These are phyloP conservation scores for Tamandua tetradactyla DNA, from an alignment of 2,797 vertebrate species.

Conservation along the genomic window DNA sequence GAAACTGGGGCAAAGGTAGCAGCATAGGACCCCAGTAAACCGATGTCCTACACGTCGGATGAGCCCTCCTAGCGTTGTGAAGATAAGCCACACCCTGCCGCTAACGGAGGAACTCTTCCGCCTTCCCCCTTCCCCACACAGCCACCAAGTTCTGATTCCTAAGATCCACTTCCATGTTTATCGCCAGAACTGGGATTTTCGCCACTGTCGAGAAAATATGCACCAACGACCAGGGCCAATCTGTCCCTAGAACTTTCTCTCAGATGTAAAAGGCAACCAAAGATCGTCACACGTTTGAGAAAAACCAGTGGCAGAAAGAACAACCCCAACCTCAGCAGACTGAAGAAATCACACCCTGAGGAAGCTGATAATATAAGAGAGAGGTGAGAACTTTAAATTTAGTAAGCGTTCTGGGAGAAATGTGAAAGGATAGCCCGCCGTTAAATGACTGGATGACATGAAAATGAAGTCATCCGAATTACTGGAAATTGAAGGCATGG, in stretches of 20 bases:
- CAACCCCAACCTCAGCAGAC: not conserved
- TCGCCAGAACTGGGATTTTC: not conserved
- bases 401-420: slow-evolving; percentile 26
- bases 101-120: not conserved
- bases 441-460: not conserved
- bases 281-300: not conserved
- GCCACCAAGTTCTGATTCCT: not conserved
- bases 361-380: not conserved
- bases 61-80: not conserved
- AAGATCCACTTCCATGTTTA: not conserved
- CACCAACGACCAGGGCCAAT: not conserved
- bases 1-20: not conserved
- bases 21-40: not conserved
- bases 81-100: not conserved
- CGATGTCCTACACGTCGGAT: not conserved
- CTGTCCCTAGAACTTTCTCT: not conserved
- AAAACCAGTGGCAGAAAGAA: not conserved
- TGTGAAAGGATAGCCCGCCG: not conserved
- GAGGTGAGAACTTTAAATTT: not conserved
- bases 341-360: not conserved
- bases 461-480: not conserved
- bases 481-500: not conserved
- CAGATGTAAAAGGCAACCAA: not conserved
- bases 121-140: too few species aligned
- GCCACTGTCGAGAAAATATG: not conserved